These are phyloP conservation scores for Glaucopsyche alexis DNA, from an alignment of 2,888 invertebrate species.

Conservation along the genomic window DNA sequence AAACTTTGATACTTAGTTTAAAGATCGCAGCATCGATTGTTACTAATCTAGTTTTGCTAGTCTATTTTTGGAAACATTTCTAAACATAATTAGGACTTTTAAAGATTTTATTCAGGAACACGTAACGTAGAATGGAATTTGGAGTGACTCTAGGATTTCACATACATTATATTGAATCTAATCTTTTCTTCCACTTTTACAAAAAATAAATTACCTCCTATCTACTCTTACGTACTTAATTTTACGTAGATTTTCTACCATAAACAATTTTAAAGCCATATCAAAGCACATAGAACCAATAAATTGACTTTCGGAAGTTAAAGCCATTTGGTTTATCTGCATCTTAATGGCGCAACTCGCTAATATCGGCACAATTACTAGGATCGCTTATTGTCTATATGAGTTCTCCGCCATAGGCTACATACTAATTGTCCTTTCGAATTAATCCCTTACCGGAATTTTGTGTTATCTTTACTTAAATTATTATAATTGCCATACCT, in stretches of 20 bases:
- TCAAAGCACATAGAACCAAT: conserved; percentile 11
- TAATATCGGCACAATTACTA: conserved; percentile 67
- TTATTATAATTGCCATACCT: background rate
- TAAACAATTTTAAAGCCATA: background rate
- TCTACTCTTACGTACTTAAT: background rate
- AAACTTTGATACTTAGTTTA: background rate
- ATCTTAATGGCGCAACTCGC: conserved; percentile 67
- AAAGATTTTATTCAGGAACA: too few relatives aligned
- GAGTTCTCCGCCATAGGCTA: conserved; percentile 57
- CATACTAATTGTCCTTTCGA: conserved; percentile 65
- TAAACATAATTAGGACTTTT: too few relatives aligned
- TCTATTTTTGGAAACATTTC: too few relatives aligned
- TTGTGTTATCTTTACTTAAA: conserved; percentile 3
- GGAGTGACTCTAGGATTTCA: too few relatives aligned
- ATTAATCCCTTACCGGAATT: conserved; percentile 55
- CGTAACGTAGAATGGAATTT: too few relatives aligned
- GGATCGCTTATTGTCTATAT: conserved; percentile 55
- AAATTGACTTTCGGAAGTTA: conserved; percentile 46
- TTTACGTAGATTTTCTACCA: background rate
- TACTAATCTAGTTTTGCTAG: background rate
- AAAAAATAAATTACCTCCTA: background rate
- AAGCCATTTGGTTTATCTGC: conserved; percentile 60
- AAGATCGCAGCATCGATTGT: background rate
- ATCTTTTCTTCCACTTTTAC: too few relatives aligned
- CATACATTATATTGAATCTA: too few relatives aligned